phyloP scores from a whole-genome alignment of 1,140 invertebrate genomes.

The Drosophila prosaltans region DNA sequence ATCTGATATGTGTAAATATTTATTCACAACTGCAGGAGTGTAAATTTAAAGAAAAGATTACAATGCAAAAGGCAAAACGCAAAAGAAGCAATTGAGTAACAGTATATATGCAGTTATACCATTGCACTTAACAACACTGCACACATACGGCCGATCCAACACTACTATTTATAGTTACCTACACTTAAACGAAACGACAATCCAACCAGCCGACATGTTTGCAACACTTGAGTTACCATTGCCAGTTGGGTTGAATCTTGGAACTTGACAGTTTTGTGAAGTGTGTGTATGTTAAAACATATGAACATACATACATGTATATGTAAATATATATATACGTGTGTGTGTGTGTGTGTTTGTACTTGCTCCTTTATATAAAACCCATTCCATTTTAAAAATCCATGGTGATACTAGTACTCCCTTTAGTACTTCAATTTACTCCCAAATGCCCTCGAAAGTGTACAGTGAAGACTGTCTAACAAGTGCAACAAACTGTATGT shows the following conservation, averaged over 20 bases:
- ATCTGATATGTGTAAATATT: too few relatives aligned
- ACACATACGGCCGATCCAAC: neutral
- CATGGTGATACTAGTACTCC: neutral
- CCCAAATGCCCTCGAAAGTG: neutral
- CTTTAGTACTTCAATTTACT: slow-evolving; percentile 8
- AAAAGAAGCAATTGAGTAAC: neutral
- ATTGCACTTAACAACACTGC: neutral
- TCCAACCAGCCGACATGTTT: slow-evolving; percentile 9
- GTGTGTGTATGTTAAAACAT: neutral
- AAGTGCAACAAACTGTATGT: neutral
- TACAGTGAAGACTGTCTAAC: slow-evolving; percentile 6
- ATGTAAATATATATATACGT: too few relatives aligned
- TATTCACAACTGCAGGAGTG: neutral
- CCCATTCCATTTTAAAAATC: slow-evolving; percentile 5
- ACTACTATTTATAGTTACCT: neutral
- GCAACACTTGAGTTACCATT: slow-evolving; percentile 4
- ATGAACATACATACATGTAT: too few relatives aligned
- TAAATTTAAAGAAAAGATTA: slow-evolving; percentile 28
- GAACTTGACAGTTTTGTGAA: slow-evolving; percentile 3
- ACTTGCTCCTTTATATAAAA: neutral
- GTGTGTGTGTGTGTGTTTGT: neutral
- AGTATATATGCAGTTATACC: neutral
- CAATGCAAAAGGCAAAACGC: neutral
- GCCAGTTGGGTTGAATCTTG: neutral
- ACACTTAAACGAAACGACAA: slow-evolving; percentile 4